A percentile compares a stretch with the other conserved stretches of the same genome.
phyloP scores from a whole-genome alignment of 2,888 invertebrate genomes.

The Axea sp. region DNA sequence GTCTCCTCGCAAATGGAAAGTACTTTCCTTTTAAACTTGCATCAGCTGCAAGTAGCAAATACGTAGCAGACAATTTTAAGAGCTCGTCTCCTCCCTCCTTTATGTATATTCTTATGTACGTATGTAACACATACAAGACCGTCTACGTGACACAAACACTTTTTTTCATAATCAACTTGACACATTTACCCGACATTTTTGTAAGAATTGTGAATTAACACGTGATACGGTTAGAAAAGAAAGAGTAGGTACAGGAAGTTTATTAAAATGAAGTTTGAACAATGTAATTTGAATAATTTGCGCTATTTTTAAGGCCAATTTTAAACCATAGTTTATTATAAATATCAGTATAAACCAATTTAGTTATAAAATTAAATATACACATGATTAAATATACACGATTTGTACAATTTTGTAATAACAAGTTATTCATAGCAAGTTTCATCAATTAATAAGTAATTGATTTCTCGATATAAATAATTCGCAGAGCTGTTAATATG shows the following conservation, averaged over 20 bases:
- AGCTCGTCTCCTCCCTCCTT: background rate
- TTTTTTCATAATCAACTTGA: constrained; percentile 47
- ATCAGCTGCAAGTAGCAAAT: constrained; percentile 28
- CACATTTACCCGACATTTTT: constrained; percentile 23
- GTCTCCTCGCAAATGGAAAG: constrained; percentile 50
- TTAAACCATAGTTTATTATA: too few species aligned
- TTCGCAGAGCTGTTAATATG: too few species aligned
- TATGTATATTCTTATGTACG: constrained; percentile 11
- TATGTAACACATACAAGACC: constrained; percentile 4
- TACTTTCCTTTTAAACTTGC: constrained; percentile 54
- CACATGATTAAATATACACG: too few species aligned
- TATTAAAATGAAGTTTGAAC: too few species aligned
- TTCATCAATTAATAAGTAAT: background rate
- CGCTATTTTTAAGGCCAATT: too few species aligned
- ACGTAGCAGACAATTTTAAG: constrained; percentile 31
- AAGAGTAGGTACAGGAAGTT: too few species aligned
- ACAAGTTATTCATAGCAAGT: background rate
- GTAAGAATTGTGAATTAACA: constrained; percentile 18
- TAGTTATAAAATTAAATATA: too few species aligned
- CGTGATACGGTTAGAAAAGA: too few species aligned
- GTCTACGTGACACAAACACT: constrained; percentile 13
- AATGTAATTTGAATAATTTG: too few species aligned
- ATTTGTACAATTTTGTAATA: too few species aligned
- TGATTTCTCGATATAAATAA: constrained; percentile 15
- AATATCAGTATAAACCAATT: too few species aligned